Conservation (phyloP, 2,113 vertebrate species). For the Pteruthius melanotis region DNA sequence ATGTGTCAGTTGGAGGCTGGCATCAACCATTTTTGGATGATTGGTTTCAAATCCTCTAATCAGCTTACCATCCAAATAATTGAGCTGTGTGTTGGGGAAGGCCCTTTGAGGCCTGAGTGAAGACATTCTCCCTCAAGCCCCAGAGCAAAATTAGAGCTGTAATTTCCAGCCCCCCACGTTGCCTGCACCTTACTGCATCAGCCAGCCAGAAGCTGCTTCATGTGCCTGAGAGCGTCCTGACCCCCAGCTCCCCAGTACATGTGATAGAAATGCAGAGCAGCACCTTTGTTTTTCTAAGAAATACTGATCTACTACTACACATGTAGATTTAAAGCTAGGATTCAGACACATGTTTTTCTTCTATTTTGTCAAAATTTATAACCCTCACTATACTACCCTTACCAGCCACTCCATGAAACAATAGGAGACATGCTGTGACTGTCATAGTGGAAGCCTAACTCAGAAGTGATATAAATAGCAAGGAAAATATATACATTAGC, state of each 20-base stretch:
- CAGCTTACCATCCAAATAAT: slow-evolving; percentile 54
- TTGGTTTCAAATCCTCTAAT: slow-evolving; percentile 62
- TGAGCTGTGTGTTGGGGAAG: slow-evolving; percentile 24
- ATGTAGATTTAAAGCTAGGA: neutral
- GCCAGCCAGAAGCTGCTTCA: neutral
- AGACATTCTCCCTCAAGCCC: neutral
- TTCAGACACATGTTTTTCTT: neutral
- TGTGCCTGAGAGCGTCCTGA: neutral
- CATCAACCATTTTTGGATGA: slow-evolving; percentile 43
- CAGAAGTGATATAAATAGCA: neutral
- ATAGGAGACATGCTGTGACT: neutral
- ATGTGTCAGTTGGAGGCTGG: neutral
- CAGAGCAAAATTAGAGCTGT: neutral
- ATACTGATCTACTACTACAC: neutral
- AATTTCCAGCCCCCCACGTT: neutral
- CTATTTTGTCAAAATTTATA: neutral
- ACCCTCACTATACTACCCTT: neutral
- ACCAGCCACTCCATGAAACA: neutral
- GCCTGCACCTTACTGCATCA: neutral
- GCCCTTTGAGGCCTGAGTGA: neutral
- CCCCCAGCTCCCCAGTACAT: neutral
- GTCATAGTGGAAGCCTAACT: neutral
- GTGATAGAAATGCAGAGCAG: neutral
- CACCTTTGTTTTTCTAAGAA: neutral
- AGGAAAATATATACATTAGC: neutral